Base-by-base conservation (phyloP, 2,888 invertebrate genomes). In the Melipona bicolor region DNA sequence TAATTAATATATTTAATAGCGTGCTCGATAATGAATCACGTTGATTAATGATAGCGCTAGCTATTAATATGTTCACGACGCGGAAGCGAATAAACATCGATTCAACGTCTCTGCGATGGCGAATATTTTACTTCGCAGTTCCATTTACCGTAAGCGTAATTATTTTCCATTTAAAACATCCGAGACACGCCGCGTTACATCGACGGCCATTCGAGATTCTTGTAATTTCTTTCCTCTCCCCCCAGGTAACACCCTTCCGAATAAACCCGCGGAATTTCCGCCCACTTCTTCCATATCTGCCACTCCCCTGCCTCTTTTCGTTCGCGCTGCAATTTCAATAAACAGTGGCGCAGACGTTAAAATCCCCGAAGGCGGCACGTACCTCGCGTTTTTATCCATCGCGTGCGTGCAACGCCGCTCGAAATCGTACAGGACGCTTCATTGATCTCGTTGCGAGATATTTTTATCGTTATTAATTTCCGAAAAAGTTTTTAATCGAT, bases 311-410 rank as follows among this genome's bases (percentile, higher is more conserved):
- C 43, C 43, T 43, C 64, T n/a, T 21, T 21, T 72, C 49, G n/a
- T 43, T 71, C 64, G 73, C 36, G 74, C 67, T 65, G 74, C 65
- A 75, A 65, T 75, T 75, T 65, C 74, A 75, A 75, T 75, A 75
- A 75, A 75, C 74, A 67, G 54, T 36, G 32, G 61, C 49, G 65
- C 74, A 65, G 65, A 75, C 54, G 72, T 62, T 72, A 72, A 75
- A 75, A 75, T 75, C 74, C 74, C 74, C 65, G 74, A 65, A 65
- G 74, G 65, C 65, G 43, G 24, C 74, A 21, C 59, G 56, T 19
- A 56, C 11, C 49, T 61, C 65, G 50, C 52, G 62, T 54, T 65
- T 43, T 74, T 43, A 74, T 52, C n/a, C 65, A 6, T 54, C 52
- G 49, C 49, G 52, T 17, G 43, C 43, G 19, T 17, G 24, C 74